Percentiles rank a stretch among this genome's conserved stretches.
Conservation (phyloP, 35 echinoderm and acorn worm species). For the Stichopus chloronotus region DNA sequence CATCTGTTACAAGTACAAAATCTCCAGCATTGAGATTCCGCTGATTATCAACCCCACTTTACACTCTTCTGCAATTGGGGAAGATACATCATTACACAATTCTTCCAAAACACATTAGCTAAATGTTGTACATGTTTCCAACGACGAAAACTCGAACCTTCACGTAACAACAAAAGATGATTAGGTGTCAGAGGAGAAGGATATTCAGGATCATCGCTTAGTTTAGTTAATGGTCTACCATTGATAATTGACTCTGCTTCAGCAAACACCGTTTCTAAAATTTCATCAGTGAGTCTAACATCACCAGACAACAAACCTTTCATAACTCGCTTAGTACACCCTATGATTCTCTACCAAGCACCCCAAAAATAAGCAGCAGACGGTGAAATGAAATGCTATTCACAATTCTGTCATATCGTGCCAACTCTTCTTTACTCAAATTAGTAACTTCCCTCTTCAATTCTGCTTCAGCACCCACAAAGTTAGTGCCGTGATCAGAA, state of each 20-base stretch:
- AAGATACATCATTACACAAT: constrained; percentile 57
- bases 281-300: no score
- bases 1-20: constrained; percentile 48
- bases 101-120: constrained; percentile 62
- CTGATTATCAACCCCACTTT: constrained; percentile 17
- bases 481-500: constrained; percentile 58
- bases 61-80: constrained; percentile 60
- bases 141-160: background rate
- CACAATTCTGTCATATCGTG: constrained; percentile 1
- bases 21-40: constrained; percentile 51
- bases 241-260: constrained; percentile 45
- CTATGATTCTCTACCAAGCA: constrained; percentile 68
- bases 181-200: constrained; percentile 60
- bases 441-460: constrained; percentile 40
- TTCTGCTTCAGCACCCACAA: constrained; percentile 47
- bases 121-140: constrained; percentile 76
- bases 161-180: constrained; percentile 50
- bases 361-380: constrained; percentile 67
- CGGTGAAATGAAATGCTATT: constrained; percentile 60
- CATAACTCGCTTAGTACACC: constrained; percentile 49
- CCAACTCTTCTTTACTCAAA: constrained; percentile 48
- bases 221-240: constrained; percentile 31
- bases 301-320: constrained; percentile 17
- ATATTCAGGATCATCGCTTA: no score
- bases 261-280: constrained; percentile 48